Conservation (phyloP, 1,140 invertebrate species). For the Drosophila sp. region DNA sequence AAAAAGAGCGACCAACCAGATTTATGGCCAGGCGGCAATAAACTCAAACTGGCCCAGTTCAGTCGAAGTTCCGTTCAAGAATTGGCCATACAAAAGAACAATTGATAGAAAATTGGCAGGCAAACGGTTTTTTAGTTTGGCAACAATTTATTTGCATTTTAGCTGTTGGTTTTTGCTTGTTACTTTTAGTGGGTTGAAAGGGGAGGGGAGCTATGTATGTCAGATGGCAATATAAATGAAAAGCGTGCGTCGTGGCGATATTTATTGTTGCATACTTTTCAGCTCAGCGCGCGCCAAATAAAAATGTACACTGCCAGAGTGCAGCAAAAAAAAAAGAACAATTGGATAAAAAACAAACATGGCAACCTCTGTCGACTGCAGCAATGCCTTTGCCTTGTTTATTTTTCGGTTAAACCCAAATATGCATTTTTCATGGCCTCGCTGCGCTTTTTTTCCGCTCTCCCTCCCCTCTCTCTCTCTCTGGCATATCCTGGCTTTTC, state of each 20-base stretch:
- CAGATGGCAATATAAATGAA: slow-evolving; percentile 59
- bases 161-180: slow-evolving; percentile 33
- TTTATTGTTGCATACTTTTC: slow-evolving; percentile 80
- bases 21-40: slow-evolving; percentile 48
- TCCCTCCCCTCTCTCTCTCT: background rate
- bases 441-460: slow-evolving; percentile 24
- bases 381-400: slow-evolving; percentile 55
- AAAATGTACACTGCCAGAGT: slow-evolving; percentile 11
- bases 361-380: slow-evolving; percentile 39
- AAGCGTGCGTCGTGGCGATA: slow-evolving; percentile 55
- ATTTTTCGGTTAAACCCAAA: slow-evolving; percentile 78
- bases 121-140: slow-evolving; percentile 68
- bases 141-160: slow-evolving; percentile 54
- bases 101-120: slow-evolving; percentile 77
- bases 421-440: slow-evolving; percentile 77
- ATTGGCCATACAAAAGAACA: slow-evolving; percentile 50
- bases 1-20: slow-evolving; percentile 25
- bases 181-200: slow-evolving; percentile 2
- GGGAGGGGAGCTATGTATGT: background rate
- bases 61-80: slow-evolving; percentile 39
- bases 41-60: slow-evolving; percentile 46
- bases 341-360: slow-evolving; percentile 26
- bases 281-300: slow-evolving; percentile 61
- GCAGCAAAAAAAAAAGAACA: slow-evolving; percentile 35
- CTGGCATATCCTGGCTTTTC: slow-evolving; percentile 24